Base-by-base conservation (phyloP, 2,888 invertebrate genomes). In the Cremastinae sp. region DNA sequence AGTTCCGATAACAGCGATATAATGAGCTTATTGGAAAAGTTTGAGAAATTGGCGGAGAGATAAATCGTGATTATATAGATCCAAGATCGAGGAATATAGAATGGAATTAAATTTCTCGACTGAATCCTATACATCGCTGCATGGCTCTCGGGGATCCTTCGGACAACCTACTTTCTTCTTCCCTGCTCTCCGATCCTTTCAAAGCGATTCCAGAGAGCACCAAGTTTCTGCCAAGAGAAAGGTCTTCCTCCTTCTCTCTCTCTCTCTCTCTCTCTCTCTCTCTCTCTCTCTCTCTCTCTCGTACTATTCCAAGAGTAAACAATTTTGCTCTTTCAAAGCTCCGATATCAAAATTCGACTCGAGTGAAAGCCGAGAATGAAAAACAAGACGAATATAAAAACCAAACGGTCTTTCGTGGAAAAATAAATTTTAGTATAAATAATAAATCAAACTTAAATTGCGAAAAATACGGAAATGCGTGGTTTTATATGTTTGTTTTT, bases 111-210 rank as follows among this genome's bases (percentile, higher is more conserved):
- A 51, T 43, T n/a, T 69, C 58, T 59, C 41, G 10, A 51, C 20
- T 53, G 51, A 16, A 69, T 61, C 49, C 69, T 43, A 41, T 38
- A 58, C 34, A 28, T 5, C 16, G 36, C 10, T 64, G 41, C 22
- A 14, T 16, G 36, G 53, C 69, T 76, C 76, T 54, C 53, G 51
- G 62, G 45, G 65, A 73, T 76, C 69, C 76, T 69, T 73, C 59
- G 53, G 53, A 45, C 73, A 76, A 76, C 76, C 76, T 76, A 76
- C 76, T 76, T 76, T 76, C 76, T 73, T 76, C 73, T 65, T 73
- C 53, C 59, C 62, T 59, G 59, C 16, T 18, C 53, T 28, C 18
- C 64, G 58, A 73, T 73, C 76, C 76, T 69, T 76, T 73, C 73
- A 12, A 72, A 69, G 41, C 58, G 64, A 73, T 69, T 69, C 62